Base-by-base conservation (phyloP, 2,888 invertebrate species). In the Campoplex nolae region DNA sequence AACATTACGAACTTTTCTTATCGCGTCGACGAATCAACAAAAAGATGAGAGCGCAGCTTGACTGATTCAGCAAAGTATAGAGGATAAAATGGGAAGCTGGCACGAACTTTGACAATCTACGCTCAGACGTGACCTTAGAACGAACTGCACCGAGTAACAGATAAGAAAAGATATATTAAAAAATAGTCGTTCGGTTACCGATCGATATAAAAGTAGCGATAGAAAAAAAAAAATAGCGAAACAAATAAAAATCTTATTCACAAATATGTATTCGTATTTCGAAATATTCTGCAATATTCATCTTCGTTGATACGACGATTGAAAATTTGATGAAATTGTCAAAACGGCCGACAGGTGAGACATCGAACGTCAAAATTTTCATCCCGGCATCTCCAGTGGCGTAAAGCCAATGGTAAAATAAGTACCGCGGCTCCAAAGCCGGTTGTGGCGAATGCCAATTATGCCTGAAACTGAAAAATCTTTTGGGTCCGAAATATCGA, bases 1-100 rank as follows among this genome's bases (percentile, higher is more conserved):
- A 28, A 54, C 79, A 75, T 56, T 76, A 16, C 13, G 68, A 86
- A 83, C 45, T 83, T 86, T 83, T 75, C 70, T 75, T 68, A 86
- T 83, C 83, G 54, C 13, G 38, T 23, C 58, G 23, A 28, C 18
- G 38, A 6, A 51, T 16, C 6, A 18, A 45, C 32, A 62, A 71
- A 56, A 74, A 62, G 54, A 78, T 48, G 62, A 70, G 70, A 38
- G 42, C 28, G 13, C 23, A 32, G 32, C 51, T 42, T 28, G 51
- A 65, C 74, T 23, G 82, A 70, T 75, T 85, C 58, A 16, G 32
- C 51, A 16, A 42, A 58, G 71, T 71, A 35, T 48, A 18, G 67
- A 74, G 58, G 71, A 42, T 16, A n/a, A 23, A 62, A 16, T 13
- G 23, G 45, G 58, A 70, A 70, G 42, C 23, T 75, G 62, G 16